These are phyloP conservation scores for Amorpha juglandis DNA, from an alignment of 2,888 invertebrate species.

Conservation along the genomic window DNA sequence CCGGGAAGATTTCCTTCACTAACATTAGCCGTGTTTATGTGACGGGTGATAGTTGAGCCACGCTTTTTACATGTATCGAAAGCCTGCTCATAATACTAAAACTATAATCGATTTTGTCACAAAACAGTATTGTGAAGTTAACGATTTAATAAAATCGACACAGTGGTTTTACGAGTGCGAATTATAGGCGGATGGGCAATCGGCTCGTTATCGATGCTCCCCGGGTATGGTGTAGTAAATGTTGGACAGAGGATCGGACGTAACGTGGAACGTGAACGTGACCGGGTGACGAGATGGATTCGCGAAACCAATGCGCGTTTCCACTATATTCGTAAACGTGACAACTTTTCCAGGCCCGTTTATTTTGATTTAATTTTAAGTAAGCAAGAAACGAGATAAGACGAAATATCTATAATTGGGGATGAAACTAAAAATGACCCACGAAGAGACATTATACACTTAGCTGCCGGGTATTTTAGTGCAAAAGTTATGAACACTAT, in stretches of 20 bases:
- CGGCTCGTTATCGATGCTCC: constrained; percentile 57
- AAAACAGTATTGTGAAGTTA: constrained; percentile 48
- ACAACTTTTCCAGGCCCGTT: background rate
- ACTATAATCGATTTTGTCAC: constrained; percentile 54
- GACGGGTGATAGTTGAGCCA: constrained; percentile 75
- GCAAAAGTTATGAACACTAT: too few species aligned
- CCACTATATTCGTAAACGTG: background rate
- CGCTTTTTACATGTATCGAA: constrained; percentile 77
- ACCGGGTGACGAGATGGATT: constrained; percentile 51
- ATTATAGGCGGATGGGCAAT: constrained; percentile 54
- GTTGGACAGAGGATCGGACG: constrained; percentile 62
- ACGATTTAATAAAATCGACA: constrained; percentile 58
- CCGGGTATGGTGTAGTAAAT: constrained; percentile 47
- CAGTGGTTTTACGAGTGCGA: constrained; percentile 58
- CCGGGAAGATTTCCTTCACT: constrained; percentile 64
- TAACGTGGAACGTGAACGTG: constrained; percentile 74
- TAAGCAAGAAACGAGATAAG: too few species aligned
- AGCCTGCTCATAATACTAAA: constrained; percentile 47
- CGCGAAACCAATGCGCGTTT: constrained; percentile 31
- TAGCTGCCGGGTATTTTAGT: too few species aligned
- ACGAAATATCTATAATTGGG: too few species aligned
- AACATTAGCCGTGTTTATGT: constrained; percentile 75
- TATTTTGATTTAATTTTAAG: too few species aligned
- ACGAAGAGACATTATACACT: too few species aligned
- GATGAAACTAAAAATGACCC: too few species aligned